Evolutionary conservation across 2,113 vertebrate species (phyloP).

Genomic region (Potamarius usumacintae): DNA sequence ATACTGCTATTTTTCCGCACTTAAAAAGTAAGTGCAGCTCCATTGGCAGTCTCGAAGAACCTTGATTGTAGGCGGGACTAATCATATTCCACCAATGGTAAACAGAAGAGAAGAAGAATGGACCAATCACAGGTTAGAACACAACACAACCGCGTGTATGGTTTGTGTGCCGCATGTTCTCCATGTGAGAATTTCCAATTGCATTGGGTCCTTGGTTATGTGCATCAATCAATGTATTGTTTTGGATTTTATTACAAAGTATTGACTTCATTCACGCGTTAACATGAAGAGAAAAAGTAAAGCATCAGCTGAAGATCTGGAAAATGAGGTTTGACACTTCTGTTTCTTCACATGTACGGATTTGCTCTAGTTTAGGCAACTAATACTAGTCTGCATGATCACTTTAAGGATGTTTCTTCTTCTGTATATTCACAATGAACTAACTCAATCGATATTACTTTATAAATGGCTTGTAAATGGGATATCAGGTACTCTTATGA

Average conservation of each 20-base stretch:
- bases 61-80: conserved; percentile 34
- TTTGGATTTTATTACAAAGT: not conserved
- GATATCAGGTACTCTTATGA: not conserved
- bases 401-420: not conserved
- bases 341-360: not conserved
- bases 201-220: not conserved
- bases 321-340: conserved; percentile 23
- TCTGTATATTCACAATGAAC: not conserved
- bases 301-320: not conserved
- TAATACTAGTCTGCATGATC: not conserved
- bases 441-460: not conserved
- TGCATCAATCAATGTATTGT: not conserved
- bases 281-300: conserved; percentile 47
- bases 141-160: accelerated
- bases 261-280: not conserved
- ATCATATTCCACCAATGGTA: conserved; percentile 10
- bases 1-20: not conserved
- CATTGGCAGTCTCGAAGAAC: conserved; percentile 15
- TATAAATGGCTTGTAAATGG: not conserved
- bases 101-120: accelerated
- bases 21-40: not conserved
- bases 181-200: conserved; percentile 41
- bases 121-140: conserved; percentile 20
- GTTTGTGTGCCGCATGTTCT: conserved; percentile 34
- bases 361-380: not conserved